These are phyloP conservation scores for Abscondita cerata DNA, from an alignment of 2,888 invertebrate genomes.

Conservation along the genomic window DNA sequence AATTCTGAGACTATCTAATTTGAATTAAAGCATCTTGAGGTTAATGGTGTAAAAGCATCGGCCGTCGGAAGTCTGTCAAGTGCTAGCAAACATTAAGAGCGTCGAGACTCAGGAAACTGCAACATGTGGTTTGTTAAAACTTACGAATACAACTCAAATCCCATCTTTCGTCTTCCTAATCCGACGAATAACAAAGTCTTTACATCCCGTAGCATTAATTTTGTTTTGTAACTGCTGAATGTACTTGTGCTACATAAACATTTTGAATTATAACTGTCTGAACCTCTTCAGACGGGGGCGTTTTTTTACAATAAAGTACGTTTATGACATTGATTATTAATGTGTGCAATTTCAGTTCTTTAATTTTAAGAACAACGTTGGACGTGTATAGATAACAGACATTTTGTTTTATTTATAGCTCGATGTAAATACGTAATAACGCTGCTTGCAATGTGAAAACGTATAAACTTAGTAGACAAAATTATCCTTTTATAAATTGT, in stretches of 20 bases:
- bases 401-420: no score
- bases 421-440: no score
- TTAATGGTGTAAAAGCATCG: constrained; percentile 31
- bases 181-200: constrained; percentile 44
- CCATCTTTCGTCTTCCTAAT: constrained; percentile 47
- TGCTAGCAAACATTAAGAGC: constrained; percentile 48
- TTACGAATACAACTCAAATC: constrained; percentile 48
- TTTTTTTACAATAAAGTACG: neutral
- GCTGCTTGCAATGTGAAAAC: no score
- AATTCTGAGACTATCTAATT: constrained; percentile 15
- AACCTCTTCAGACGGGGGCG: no score
- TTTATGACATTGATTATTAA: neutral
- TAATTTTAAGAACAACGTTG: no score
- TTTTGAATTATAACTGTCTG: neutral
- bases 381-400: no score
- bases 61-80: constrained; percentile 51
- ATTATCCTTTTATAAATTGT: constrained; percentile 2
- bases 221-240: constrained; percentile 22
- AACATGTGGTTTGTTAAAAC: constrained; percentile 54
- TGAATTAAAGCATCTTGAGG: constrained; percentile 22
- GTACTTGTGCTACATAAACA: constrained; percentile 19
- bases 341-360: no score
- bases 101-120: constrained; percentile 48
- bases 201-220: constrained; percentile 29
- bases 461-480: neutral